Evolutionary conservation across 2,888 invertebrate genomes (phyloP), one percentile per base, ranked within the genome.

Genomic region (Drosophila multiciliata): DNA sequence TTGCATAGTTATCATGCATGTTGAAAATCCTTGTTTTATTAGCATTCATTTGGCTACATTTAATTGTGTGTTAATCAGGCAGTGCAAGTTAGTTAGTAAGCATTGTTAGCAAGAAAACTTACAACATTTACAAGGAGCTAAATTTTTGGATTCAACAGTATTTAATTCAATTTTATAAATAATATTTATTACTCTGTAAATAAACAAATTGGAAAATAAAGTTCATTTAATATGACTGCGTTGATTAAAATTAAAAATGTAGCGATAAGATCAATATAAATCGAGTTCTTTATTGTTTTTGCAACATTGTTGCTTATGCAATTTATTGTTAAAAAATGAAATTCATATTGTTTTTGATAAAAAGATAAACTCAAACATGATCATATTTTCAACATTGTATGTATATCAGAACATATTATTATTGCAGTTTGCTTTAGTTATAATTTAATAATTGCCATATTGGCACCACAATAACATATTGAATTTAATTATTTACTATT

Each of bases 401-500:
- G 42, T 32, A 42, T 11, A 42, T 42, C 9, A 9, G 15, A 42
- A 20, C 11, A 48, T 35, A 20, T 55, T 26, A n/a, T 55, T 55
- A 29, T 32, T 48, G 20, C 32, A 38, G 54, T 29, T 29, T 45
- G 32, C 7, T 49, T 35, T 35, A 15, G 26, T 35, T 35, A 32
- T 49, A 35, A 68, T 23, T 54, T 72, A 59, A 59, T 60, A 65
- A 63, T 65, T 60, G 72, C 15, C 59, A 58, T 63, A 65, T 59
- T 60, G 50, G 33, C 42, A 38, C 73, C 77, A 35, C 80, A 78
- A 68, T 48, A 74, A 83, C 82, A 83, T 80, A 83, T 80, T 83
- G 80, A 74, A 73, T 83, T 82, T 67, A 82, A 83, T 81, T 77
- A 83, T 82, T 77, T 73, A 83, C 78, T 78, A 75, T 74, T 82